These are phyloP conservation scores for Channallabes apus DNA, from an alignment of 2,797 vertebrate genomes.

Conservation along the genomic window DNA sequence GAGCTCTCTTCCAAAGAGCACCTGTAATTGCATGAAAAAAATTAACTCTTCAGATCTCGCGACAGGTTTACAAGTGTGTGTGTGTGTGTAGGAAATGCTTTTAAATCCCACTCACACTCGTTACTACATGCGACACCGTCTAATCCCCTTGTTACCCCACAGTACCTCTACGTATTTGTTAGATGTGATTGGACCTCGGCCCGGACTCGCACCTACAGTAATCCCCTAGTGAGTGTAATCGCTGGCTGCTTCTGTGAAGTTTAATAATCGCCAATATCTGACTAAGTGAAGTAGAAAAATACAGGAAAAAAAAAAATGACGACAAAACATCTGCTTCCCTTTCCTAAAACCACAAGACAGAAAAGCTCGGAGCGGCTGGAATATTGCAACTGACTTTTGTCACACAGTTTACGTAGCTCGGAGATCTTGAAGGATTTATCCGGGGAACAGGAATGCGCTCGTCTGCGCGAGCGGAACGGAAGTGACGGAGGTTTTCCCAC, in stretches of 20 bases:
- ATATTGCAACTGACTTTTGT: conserved; percentile 1
- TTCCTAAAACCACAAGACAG: conserved; percentile 5
- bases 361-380: background rate
- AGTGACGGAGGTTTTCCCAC: background rate
- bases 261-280: background rate
- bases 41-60: background rate
- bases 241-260: background rate
- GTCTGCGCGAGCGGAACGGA: background rate
- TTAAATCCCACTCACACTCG: background rate
- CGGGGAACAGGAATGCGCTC: background rate
- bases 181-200: background rate
- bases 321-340: background rate
- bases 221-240: background rate
- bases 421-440: background rate
- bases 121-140: background rate
- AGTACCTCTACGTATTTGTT: background rate
- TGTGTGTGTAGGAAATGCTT: too few species aligned
- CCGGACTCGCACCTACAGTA: background rate
- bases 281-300: background rate
- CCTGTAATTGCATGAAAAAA: background rate
- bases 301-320: background rate
- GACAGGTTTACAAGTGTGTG: background rate
- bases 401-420: background rate
- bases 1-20: background rate
- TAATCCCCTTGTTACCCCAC: background rate